These are phyloP conservation scores for Coregonus sp. DNA, from an alignment of 2,797 vertebrate genomes.

Conservation along the genomic window DNA sequence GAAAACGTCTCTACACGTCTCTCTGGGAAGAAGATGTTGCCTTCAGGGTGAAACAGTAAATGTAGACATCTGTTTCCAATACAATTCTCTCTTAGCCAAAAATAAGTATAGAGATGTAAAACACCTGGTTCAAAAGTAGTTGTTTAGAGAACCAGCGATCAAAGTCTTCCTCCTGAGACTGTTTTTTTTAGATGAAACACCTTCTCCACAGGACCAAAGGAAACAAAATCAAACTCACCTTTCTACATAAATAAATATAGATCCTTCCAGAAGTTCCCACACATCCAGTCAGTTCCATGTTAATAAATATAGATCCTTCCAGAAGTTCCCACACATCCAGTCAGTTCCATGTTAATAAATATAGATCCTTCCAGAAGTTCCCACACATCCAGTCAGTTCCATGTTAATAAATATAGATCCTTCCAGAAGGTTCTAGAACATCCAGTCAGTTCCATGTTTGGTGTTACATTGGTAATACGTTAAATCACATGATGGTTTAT, in stretches of 20 bases:
- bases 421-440: conserved; percentile 45
- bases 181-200: conserved; percentile 82
- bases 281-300: conserved; percentile 65
- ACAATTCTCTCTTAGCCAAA: conserved; percentile 53
- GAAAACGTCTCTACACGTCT: conserved; percentile 5
- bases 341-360: conserved; percentile 62
- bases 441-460: conserved; percentile 62
- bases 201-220: conserved; percentile 65
- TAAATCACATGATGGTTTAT: conserved; percentile 29
- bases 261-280: conserved; percentile 50
- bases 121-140: conserved; percentile 27
- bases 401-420: conserved; percentile 72
- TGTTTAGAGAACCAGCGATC: conserved; percentile 80
- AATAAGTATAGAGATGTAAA: conserved; percentile 71
- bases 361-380: conserved; percentile 55
- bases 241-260: conserved; percentile 77
- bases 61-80: conserved; percentile 82
- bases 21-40: conserved; percentile 61
- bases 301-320: conserved; percentile 73
- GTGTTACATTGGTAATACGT: conserved; percentile 55
- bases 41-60: conserved; percentile 71
- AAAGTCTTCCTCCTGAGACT: conserved; percentile 76
- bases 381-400: conserved; percentile 59
- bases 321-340: conserved; percentile 59
- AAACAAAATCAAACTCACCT: conserved; percentile 75